phyloP scores from a whole-genome alignment of 2,888 invertebrate species.

The Coelopa pilipes region DNA sequence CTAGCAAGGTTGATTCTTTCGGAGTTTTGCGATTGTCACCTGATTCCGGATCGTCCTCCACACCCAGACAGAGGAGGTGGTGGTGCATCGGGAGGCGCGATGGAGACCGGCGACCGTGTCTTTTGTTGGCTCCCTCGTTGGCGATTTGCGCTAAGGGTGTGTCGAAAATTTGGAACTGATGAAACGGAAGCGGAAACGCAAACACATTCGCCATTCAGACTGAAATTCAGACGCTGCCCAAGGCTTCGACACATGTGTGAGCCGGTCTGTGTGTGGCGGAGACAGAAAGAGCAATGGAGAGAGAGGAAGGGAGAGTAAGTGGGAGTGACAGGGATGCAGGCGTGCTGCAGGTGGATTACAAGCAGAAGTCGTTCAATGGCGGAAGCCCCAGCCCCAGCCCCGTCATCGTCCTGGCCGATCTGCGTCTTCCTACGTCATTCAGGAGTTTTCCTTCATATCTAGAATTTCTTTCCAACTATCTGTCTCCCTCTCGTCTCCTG shows the following conservation, averaged over 20 bases:
- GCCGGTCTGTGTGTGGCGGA: neutral
- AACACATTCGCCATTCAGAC: neutral
- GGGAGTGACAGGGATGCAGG: neutral
- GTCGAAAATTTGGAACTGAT: neutral
- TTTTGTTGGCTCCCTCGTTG: too few relatives aligned
- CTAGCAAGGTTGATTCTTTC: too few relatives aligned
- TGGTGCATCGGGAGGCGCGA: too few relatives aligned
- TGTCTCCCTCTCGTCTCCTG: too few relatives aligned
- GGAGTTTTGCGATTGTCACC: too few relatives aligned
- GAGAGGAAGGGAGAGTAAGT: neutral
- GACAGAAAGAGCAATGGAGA: too few relatives aligned
- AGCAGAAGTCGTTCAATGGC: conserved; percentile 1
- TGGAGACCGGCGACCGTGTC: too few relatives aligned
- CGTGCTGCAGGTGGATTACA: neutral
- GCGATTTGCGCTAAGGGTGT: neutral
- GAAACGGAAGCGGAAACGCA: neutral
- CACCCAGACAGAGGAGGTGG: too few relatives aligned
- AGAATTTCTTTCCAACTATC: neutral
- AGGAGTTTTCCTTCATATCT: neutral
- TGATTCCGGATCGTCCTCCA: too few relatives aligned
- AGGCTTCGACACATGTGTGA: neutral
- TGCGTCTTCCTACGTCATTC: neutral
- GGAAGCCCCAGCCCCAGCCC: too few relatives aligned
- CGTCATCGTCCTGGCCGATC: too few relatives aligned
- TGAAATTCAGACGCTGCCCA: neutral